Base-by-base conservation (phyloP, 2,888 invertebrate genomes). In the Diadegma fenestrale region DNA sequence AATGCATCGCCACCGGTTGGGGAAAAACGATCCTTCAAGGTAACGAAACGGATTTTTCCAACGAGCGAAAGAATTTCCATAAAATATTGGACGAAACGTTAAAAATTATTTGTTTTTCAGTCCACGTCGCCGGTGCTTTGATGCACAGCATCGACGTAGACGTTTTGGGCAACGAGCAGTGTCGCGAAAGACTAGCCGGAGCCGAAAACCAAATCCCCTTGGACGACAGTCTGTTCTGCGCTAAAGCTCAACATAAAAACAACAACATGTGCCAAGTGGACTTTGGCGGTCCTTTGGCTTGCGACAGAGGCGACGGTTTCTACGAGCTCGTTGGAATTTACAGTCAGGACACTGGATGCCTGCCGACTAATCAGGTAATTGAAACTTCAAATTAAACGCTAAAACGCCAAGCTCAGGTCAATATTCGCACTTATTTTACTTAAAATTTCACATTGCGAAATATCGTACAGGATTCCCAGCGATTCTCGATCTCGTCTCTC, bases 1-100 rank as follows among this genome's bases (percentile, higher is more conserved):
- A 96, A 73, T 98, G 98, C 88, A 95, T 97, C 7, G 96, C 96
- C 0, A 97, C 97, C 75, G 98, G 98, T 71, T 98, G 97, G 97
- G 97, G 97, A 88, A 97, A 97, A 92, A 95, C 95, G 87, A 96
- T 97, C 6, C 92, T 98, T 72, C 96, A 96, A 95, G 95, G 97
- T 98, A 94, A 95, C 95, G 92, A 66, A n/a, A 8, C 12, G 2
- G 8, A 68, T 61, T 8, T n/a, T 82, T 78, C 54, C 54, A 37
- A 10, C 10, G 8, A 37, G 37, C 37, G 37, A 37, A 37, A 7
- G 1, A 37, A 8, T 37, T 37, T 37, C 10, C 37, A 33, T 33
- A 37, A 37, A 37, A 37, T 37, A 37, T 37, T 10, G 37, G 1
- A 10, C 37, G 10, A 37, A 37, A 5, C 10, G 7, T 37, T 37